phyloP scores from a whole-genome alignment of 2,797 vertebrate genomes.

The Enteromius treurensis region DNA sequence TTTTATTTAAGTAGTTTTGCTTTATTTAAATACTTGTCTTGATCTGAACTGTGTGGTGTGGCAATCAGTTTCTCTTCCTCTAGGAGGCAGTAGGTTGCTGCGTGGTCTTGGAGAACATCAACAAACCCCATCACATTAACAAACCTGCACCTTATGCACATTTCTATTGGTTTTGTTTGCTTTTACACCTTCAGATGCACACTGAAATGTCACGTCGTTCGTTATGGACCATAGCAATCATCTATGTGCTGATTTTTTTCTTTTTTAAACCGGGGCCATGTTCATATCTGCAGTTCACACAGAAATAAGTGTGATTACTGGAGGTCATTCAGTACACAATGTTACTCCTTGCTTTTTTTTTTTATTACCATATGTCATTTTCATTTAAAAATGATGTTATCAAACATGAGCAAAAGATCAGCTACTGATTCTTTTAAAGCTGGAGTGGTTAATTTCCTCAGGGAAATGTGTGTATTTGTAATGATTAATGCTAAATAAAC shows the following conservation, averaged over 20 bases:
- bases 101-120: slow-evolving; percentile 56
- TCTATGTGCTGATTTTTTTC: slow-evolving; percentile 39
- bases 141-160: slow-evolving; percentile 5
- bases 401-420: slow-evolving; percentile 58
- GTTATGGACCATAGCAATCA: not conserved
- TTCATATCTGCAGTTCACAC: not conserved
- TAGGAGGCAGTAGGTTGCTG: slow-evolving; percentile 64
- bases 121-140: slow-evolving; percentile 49
- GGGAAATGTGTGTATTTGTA: slow-evolving; percentile 74
- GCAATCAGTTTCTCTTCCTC: slow-evolving; percentile 36
- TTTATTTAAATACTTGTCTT: slow-evolving; percentile 58
- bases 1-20: slow-evolving; percentile 50
- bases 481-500: slow-evolving; percentile 63
- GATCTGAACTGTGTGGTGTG: slow-evolving; percentile 37
- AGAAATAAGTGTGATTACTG: not conserved
- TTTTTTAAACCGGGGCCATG: slow-evolving; percentile 56
- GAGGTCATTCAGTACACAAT: not conserved
- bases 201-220: not conserved
- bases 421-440: slow-evolving; percentile 61
- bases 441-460: slow-evolving; percentile 75
- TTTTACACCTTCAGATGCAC: not conserved
- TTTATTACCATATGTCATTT: slow-evolving; percentile 32
- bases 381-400: slow-evolving; percentile 59
- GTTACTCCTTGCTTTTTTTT: not conserved
- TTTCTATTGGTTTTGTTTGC: not conserved